Evolutionary conservation across 2,797 vertebrate genomes (phyloP).

Genomic region (Liasis olivaceus): DNA sequence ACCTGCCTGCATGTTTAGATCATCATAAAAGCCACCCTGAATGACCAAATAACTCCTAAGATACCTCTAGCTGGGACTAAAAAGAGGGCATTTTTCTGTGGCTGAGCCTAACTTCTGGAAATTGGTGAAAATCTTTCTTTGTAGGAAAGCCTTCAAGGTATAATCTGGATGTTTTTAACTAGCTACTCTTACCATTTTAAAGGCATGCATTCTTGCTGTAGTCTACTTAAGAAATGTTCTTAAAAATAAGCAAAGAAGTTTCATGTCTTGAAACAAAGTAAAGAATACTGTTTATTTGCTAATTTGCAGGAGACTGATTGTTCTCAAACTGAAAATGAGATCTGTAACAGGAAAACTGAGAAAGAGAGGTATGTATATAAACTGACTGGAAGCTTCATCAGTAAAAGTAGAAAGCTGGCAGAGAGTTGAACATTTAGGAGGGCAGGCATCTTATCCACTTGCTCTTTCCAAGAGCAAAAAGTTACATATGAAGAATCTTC

Average conservation of each 20-base stretch:
- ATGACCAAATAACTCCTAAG: no score
- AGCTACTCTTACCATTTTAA: no score
- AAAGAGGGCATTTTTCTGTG: no score
- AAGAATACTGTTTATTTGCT: neutral
- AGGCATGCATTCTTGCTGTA: no score
- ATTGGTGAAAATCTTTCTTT: no score
- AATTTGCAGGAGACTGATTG: neutral
- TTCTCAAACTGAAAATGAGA: neutral
- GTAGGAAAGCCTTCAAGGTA: no score
- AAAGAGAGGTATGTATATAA: neutral
- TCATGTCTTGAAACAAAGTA: neutral
- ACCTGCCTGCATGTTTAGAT: no score
- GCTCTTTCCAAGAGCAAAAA: neutral
- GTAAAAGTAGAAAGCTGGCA: neutral
- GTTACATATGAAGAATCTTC: neutral
- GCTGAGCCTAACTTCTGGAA: no score
- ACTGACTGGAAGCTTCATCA: neutral
- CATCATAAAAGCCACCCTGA: no score
- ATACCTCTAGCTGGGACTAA: no score
- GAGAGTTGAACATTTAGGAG: neutral
- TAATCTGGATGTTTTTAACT: no score
- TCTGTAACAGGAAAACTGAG: neutral
- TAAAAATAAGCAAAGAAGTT: neutral
- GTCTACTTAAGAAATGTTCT: neutral
- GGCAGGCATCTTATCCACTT: neutral